Evolutionary conservation across 2,797 vertebrate species (phyloP).

Genomic region (Ctenopoma kingsleyae): DNA sequence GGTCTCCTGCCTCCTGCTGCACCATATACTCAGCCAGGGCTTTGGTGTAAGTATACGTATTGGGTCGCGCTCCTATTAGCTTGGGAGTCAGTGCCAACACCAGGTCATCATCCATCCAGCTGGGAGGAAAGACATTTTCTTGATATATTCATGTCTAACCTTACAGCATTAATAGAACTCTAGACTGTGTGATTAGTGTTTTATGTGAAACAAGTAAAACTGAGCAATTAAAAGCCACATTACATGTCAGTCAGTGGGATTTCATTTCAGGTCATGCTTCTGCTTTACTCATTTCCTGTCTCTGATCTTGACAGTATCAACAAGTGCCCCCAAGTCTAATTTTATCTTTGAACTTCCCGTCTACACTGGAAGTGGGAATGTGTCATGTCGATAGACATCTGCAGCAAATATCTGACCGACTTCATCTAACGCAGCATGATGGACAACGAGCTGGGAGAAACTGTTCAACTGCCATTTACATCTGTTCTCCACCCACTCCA

Average conservation of each 20-base stretch:
- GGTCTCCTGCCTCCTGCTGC: constrained; percentile 92
- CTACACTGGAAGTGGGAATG: not conserved
- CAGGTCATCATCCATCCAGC: constrained; percentile 98
- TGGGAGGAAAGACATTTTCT: constrained; percentile 52
- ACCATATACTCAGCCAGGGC: constrained; percentile 95
- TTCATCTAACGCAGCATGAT: not conserved
- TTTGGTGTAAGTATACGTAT: constrained; percentile 97
- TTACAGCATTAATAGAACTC: not conserved
- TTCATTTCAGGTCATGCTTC: too few species aligned
- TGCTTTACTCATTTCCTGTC: too few species aligned
- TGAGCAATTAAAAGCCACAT: too few species aligned
- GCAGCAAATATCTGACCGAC: not conserved
- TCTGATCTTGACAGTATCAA: too few species aligned
- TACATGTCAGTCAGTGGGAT: too few species aligned
- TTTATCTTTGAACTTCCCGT: not conserved
- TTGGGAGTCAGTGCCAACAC: constrained; percentile 94
- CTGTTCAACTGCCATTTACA: not conserved
- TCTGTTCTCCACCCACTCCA: not conserved
- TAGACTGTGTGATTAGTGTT: too few species aligned
- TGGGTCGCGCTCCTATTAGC: constrained; percentile 92
- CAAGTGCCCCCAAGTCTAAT: too few species aligned
- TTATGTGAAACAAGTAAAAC: too few species aligned
- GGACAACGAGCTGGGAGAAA: not conserved
- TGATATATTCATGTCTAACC: too few species aligned
- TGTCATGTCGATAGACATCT: not conserved